Evolutionary conservation across 2,113 vertebrate species (phyloP), one percentile per base, ranked within the genome.

Genomic region (Pogonocichla stellata): DNA sequence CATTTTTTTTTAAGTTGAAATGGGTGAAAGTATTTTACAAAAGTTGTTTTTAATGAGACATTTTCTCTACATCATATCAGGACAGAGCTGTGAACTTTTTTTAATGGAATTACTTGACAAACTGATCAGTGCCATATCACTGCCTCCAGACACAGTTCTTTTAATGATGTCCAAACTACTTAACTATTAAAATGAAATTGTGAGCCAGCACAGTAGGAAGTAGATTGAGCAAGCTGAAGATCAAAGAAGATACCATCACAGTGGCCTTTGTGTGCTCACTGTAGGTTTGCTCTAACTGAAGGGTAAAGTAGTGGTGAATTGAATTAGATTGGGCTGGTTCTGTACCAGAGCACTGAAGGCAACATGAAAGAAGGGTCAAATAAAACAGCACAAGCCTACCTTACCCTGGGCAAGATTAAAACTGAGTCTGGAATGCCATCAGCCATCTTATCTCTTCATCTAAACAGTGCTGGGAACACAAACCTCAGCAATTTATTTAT

Each of bases 81-180:
- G 93, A 91, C 84, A 91, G 95, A 97, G 57, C 95, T 95, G 95
- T 94, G 97, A 97, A 97, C 96, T 97, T 96, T 96, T 95, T 95
- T 95, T 80, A 96, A 93, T 89, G 74, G 90, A 94, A 91, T 97
- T 80, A 96, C 82, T 97, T 95, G 82, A 96, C 85, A 96, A 97
- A 93, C 83, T 95, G 86, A 96, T 95, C 87, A 96, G 89, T 92
- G 96, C 88, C 96, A 95, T 96, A 95, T 97, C 92, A 97, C 54
- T 96, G 95, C 96, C 93, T 95, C 93, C 94, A 94, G 90, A 95
- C 95, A 97, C 84, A 84, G 89, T 93, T 96, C 96, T 95, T 97
- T 97, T 96, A 97, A 97, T 97, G 90, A 96, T 96, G 97, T 97
- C 91, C 91, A 97, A 96, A 95, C 93, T 97, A 96, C 91, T 97